Conservation (phyloP, 2,797 vertebrate species). For the Pempheris klunzingeri region DNA sequence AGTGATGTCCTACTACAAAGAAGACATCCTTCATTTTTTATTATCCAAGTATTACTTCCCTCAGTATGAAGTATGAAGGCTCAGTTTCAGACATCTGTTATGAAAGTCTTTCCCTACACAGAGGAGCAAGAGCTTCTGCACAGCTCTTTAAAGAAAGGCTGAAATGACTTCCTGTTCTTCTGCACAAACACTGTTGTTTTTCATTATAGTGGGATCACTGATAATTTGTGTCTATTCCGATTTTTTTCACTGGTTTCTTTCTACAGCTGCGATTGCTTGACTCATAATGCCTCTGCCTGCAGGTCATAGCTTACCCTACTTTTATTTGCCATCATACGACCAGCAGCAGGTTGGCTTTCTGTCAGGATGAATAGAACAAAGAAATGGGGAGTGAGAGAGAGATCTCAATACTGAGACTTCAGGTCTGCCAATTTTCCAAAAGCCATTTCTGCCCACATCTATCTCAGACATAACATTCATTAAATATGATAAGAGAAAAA, state of each 20-base stretch:
- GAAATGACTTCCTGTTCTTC: slow-evolving; percentile 6
- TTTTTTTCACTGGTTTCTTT: slow-evolving; percentile 2
- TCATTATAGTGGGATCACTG: slow-evolving; percentile 8
- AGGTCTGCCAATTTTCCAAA: slow-evolving; percentile 14
- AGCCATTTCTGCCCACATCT: slow-evolving; percentile 44
- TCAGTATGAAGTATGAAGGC: background rate
- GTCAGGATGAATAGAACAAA: slow-evolving; percentile 12
- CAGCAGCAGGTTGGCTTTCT: slow-evolving; percentile 2
- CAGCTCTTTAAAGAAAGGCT: background rate
- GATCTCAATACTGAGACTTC: slow-evolving; percentile 20
- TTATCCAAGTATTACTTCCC: background rate
- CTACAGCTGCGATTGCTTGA: slow-evolving; percentile 6
- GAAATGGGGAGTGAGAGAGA: background rate
- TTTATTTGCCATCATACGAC: slow-evolving; percentile 36
- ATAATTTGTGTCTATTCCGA: background rate
- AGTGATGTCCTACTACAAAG: background rate
- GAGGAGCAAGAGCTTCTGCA: background rate
- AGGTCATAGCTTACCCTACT: slow-evolving; percentile 2
- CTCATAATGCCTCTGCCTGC: slow-evolving; percentile 11
- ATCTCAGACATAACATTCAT: slow-evolving; percentile 46
- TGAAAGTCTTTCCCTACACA: background rate
- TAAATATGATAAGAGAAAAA: slow-evolving; percentile 55
- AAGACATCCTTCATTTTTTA: background rate
- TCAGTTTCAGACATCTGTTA: background rate
- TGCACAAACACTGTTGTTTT: slow-evolving; percentile 21